Percentiles rank a stretch among this genome's conserved stretches.
These are phyloP conservation scores for Microcebus ravelobensis DNA, from an alignment of 2,113 vertebrate genomes.

Conservation along the genomic window DNA sequence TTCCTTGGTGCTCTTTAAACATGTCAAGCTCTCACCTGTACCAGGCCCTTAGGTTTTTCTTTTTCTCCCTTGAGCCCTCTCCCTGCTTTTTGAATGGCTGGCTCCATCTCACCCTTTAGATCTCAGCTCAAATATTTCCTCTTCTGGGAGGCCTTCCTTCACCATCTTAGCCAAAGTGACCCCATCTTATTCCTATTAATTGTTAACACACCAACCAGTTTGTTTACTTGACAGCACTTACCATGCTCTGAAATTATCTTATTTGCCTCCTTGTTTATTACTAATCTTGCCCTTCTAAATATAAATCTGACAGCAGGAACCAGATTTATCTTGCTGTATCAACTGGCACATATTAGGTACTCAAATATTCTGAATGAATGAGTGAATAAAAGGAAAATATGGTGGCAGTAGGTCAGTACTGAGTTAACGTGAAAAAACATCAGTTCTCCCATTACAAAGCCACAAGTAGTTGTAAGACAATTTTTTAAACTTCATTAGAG, in stretches of 20 bases:
- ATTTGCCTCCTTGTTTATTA: neutral
- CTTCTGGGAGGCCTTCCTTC: neutral
- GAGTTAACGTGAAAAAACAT: neutral
- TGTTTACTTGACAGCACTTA: neutral
- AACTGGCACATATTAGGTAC: neutral
- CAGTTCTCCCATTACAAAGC: neutral
- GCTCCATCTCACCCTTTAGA: neutral
- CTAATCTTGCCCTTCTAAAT: conserved; percentile 12
- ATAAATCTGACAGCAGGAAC: neutral
- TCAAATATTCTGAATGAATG: neutral
- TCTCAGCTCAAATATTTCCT: neutral
- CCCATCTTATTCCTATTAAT: neutral
- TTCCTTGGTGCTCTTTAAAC: neutral
- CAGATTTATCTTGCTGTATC: neutral
- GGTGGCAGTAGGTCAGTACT: neutral
- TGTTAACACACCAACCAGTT: neutral
- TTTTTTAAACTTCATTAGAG: neutral
- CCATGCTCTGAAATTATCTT: neutral
- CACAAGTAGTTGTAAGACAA: neutral
- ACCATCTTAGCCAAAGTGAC: neutral
- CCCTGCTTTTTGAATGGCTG: neutral
- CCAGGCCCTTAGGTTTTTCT: neutral
- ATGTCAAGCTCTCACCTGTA: neutral
- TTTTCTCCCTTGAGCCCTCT: neutral
- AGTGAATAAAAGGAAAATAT: neutral